Evolutionary conservation across 2,797 vertebrate species (phyloP).

Genomic region (Iguana delicatissima): DNA sequence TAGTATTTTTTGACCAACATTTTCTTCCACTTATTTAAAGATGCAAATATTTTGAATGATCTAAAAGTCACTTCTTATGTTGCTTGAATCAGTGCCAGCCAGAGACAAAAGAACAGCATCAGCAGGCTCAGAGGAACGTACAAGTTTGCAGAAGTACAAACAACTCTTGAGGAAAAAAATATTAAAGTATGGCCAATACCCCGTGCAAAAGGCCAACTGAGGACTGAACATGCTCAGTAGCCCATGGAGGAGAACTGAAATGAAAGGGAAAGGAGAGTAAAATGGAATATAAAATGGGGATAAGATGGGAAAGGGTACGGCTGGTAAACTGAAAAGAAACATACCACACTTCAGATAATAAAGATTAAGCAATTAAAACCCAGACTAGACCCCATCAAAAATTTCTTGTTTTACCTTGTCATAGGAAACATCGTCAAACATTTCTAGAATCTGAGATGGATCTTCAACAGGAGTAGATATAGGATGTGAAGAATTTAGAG

Average conservation of each 20-base stretch:
- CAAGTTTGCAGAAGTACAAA: background rate
- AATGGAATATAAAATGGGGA: background rate
- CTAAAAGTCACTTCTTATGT: too few relatives aligned
- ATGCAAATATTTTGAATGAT: too few relatives aligned
- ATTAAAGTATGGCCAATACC: too few relatives aligned
- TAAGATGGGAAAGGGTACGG: background rate
- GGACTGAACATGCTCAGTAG: background rate
- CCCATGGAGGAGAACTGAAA: background rate
- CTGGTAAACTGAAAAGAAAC: background rate
- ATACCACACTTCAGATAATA: background rate
- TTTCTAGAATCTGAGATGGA: slow-evolving; percentile 91
- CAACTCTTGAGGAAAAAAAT: background rate
- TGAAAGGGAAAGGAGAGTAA: background rate
- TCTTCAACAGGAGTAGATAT: slow-evolving; percentile 89
- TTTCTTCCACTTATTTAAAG: background rate
- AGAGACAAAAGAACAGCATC: too few relatives aligned
- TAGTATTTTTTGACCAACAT: background rate
- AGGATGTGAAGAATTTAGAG: slow-evolving; percentile 91
- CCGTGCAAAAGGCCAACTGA: background rate
- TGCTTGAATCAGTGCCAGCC: background rate
- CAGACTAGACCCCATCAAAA: background rate
- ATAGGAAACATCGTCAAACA: slow-evolving; percentile 95
- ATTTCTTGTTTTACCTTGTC: slow-evolving; percentile 84
- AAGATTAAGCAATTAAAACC: background rate
- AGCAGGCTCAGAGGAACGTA: background rate